Evolutionary conservation across 2,113 vertebrate species (phyloP), one percentile per base, ranked within the genome.

Genomic region (Australoheros scitulus): DNA sequence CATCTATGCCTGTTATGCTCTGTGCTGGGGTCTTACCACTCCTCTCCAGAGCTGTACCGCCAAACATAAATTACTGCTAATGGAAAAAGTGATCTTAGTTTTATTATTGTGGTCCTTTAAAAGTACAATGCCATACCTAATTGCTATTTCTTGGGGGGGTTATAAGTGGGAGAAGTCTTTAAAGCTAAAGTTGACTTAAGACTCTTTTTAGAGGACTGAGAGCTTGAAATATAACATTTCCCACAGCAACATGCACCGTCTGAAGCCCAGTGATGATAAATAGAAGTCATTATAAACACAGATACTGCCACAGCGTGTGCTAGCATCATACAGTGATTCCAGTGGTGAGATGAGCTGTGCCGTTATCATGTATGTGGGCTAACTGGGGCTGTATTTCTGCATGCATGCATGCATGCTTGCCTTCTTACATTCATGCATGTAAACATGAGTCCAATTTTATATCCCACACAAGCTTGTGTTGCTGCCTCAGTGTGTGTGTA

Each of bases 291-390:
- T 43, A 61, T 22, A 55, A 52, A 77, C 65, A 80, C 38, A 4
- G 72, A 81, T 57, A 3, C 63, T 7, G n/a, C 26, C 36, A 3
- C 76, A 61, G 58, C 6, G 47, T 50, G 74, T 77, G 36, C 76
- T 36, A 52, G 26, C 50, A 15, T 50, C 65, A 70, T 63, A 81
- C 82, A 11, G 7, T 55, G 72, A 81, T 61, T 83, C 84, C 61
- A 85, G 87, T 77, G 79, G 59, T 24, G 84, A 85, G 80, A 72
- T 70, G 77, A 90, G 90, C 63, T 74, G 32, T 55, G 43, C 32
- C 63, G 68, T 77, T 61, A 41, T 79, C 47, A 38, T n/a, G 52
- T 74, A 32, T 84, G 52, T 36, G 32, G 58, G 32, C 47, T 72
- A 24, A 47, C 32, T 6, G 1, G 13, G 32, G 57, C 60, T 88